These are phyloP conservation scores for Leptoclinus maculatus DNA, from an alignment of 2,797 vertebrate species.

Conservation along the genomic window DNA sequence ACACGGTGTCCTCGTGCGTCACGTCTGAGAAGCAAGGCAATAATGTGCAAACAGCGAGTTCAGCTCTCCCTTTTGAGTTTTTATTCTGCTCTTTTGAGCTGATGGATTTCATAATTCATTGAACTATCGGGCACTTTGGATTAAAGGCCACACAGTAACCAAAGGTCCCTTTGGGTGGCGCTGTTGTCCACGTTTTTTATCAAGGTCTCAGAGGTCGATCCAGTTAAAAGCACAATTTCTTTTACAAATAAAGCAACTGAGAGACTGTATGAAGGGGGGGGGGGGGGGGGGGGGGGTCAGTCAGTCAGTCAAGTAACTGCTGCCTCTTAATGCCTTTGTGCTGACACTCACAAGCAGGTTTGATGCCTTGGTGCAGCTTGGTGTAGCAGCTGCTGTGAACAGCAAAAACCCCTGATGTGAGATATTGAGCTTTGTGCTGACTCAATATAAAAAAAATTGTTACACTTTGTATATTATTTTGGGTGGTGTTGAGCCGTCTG, in stretches of 20 bases:
- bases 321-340: constrained; percentile 1
- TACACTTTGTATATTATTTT: background rate
- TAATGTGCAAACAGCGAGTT: background rate
- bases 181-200: background rate
- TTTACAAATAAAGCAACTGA: background rate
- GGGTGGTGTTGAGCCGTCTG: background rate
- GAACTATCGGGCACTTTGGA: background rate
- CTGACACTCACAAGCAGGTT: background rate
- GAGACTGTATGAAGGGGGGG: background rate
- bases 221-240: background rate
- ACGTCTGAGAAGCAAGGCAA: constrained; percentile 7
- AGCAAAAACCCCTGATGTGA: background rate
- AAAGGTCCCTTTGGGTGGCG: background rate
- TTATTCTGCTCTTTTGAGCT: background rate
- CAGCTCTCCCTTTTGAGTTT: background rate
- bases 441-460: background rate
- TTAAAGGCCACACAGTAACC: background rate
- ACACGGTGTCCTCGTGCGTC: background rate
- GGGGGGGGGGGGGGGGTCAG: too few relatives aligned
- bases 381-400: constrained; percentile 1
- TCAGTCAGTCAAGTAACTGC: constrained; percentile 2
- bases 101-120: background rate
- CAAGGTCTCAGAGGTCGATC: background rate
- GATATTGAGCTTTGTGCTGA: background rate
- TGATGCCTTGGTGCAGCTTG: background rate